A percentile compares a stretch with the other conserved stretches of the same genome.
Conservation (phyloP, 2,888 invertebrate genomes). For the Conistra vaccinii region DNA sequence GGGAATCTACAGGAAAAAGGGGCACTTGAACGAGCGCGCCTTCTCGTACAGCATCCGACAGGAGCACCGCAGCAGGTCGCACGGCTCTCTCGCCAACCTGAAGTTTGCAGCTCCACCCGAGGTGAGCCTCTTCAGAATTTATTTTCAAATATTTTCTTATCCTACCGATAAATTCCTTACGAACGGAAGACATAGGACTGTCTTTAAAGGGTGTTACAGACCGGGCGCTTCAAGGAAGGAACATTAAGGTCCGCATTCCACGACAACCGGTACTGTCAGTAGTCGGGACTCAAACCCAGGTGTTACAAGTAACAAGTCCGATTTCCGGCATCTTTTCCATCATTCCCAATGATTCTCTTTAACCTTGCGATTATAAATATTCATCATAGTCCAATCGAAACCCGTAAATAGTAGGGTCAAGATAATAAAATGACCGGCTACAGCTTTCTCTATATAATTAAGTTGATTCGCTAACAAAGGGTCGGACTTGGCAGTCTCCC, state of each 20-base stretch:
- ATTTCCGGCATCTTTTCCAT: conserved; percentile 50
- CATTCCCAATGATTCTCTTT: conserved; percentile 11
- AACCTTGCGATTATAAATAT: conserved; percentile 48
- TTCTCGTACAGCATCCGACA: conserved; percentile 98
- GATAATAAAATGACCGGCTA: conserved; percentile 44
- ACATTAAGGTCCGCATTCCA: conserved; percentile 60
- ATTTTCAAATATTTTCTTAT: conserved; percentile 18
- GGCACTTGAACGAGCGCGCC: conserved; percentile 97
- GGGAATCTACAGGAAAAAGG: conserved; percentile 96
- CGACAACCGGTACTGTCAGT: conserved; percentile 48
- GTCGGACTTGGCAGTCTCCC: conserved; percentile 36
- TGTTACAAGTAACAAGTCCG: conserved; percentile 34
- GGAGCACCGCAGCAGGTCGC: conserved; percentile 97
- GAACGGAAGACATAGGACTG: not conserved
- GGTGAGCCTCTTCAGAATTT: conserved; percentile 75
- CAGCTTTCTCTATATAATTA: conserved; percentile 59
- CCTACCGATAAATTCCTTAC: not conserved
- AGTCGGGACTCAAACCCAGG: conserved; percentile 38
- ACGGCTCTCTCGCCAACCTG: conserved; percentile 97
- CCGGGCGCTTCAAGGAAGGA: conserved; percentile 53
- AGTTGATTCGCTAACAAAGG: conserved; percentile 57
- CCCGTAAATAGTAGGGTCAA: conserved; percentile 55
- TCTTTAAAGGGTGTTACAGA: conserved; percentile 24
- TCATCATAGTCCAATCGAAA: conserved; percentile 36
- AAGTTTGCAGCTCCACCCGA: conserved; percentile 95